Percentiles rank a stretch among this genome's conserved stretches.
Conservation (phyloP, 2,888 invertebrate species). For the Ganaspis brasiliensis region DNA sequence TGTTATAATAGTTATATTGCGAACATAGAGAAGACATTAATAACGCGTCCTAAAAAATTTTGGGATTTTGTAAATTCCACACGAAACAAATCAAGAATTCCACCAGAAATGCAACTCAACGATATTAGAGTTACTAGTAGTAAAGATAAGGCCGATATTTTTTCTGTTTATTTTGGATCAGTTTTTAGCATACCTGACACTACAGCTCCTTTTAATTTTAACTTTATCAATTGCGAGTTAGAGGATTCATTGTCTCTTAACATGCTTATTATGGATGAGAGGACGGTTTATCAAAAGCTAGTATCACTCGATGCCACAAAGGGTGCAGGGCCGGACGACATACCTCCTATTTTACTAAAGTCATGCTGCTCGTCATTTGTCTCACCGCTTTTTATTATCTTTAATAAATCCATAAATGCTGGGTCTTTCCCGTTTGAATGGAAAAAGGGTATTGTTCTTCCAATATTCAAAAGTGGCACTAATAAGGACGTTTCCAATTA, state of each 20-base stretch:
- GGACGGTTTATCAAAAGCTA: not conserved
- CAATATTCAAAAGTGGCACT: not conserved
- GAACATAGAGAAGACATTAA: not conserved
- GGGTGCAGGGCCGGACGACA: not conserved
- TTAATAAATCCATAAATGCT: not conserved
- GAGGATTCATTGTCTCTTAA: no score
- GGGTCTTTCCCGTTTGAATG: not conserved
- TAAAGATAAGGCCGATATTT: not conserved
- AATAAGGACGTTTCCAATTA: not conserved
- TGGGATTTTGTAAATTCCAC: not conserved
- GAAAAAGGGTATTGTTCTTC: not conserved
- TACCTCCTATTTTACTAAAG: not conserved
- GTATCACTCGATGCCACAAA: not conserved
- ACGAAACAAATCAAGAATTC: not conserved
- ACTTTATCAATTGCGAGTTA: no score
- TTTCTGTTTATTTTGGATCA: no score
- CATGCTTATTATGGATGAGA: no score
- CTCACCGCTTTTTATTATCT: not conserved
- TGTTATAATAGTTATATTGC: not conserved
- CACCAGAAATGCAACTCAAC: not conserved
- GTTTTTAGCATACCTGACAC: no score
- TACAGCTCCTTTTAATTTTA: no score
- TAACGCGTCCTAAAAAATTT: not conserved
- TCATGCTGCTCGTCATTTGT: not conserved
- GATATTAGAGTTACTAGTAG: not conserved